phyloP scores from a whole-genome alignment of 2,113 vertebrate genomes.

The Aix galericulata region DNA sequence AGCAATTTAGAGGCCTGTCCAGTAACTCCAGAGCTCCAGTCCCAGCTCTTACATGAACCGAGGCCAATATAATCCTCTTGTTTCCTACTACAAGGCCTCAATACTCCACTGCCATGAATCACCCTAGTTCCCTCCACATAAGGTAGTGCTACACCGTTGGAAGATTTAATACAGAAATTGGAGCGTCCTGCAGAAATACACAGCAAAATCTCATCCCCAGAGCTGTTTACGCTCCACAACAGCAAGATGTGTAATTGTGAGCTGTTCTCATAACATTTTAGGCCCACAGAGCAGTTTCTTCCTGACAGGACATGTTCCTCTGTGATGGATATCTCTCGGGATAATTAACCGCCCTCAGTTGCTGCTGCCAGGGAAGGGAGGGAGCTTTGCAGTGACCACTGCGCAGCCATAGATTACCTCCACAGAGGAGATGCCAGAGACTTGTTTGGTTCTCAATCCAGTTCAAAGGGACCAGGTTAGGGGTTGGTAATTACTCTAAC shows the following conservation, averaged over 20 bases:
- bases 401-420: neutral
- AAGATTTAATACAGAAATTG: constrained; percentile 4
- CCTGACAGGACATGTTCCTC: constrained; percentile 22
- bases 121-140: neutral
- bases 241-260: neutral
- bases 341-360: neutral
- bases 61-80: constrained; percentile 47
- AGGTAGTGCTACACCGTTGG: neutral
- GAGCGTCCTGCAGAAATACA: neutral
- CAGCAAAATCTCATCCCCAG: neutral
- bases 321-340: neutral
- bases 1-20: constrained; percentile 26
- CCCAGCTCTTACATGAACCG: constrained; percentile 36
- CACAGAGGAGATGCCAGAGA: neutral
- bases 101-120: constrained; percentile 25
- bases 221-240: neutral
- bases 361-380: neutral
- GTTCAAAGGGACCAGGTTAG: neutral
- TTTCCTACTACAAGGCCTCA: constrained; percentile 18
- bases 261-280: neutral
- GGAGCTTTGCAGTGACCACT: neutral
- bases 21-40: constrained; percentile 40
- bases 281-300: neutral
- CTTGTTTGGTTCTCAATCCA: neutral
- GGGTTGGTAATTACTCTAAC: neutral